Evolutionary conservation across 2,113 vertebrate genomes (phyloP).

Genomic region (Percina caprodes): DNA sequence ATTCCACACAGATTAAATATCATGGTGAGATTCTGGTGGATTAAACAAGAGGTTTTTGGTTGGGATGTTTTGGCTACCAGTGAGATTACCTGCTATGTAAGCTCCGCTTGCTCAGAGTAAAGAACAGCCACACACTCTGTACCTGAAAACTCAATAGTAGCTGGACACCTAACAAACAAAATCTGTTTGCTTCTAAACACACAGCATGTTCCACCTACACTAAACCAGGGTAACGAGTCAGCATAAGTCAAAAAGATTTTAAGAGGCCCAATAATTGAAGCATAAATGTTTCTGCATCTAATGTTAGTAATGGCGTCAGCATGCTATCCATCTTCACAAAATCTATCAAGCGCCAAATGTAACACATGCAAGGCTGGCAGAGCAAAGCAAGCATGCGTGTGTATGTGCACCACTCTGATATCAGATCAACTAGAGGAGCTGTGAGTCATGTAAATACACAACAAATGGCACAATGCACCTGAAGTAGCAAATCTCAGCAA

Average conservation of each 20-base stretch:
- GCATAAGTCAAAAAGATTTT: neutral
- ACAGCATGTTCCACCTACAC: neutral
- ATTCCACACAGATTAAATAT: slow-evolving; percentile 77
- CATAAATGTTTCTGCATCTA: slow-evolving; percentile 29
- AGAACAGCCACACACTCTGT: slow-evolving; percentile 9
- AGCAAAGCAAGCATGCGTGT: slow-evolving; percentile 19
- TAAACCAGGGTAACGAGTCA: neutral
- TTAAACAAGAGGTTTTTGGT: slow-evolving; percentile 64
- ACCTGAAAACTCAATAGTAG: slow-evolving; percentile 20
- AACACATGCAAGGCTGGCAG: slow-evolving; percentile 55
- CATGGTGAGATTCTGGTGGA: slow-evolving; percentile 65
- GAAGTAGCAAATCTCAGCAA: slow-evolving; percentile 26
- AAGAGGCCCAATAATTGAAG: neutral
- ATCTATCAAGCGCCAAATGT: slow-evolving; percentile 45
- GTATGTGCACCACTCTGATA: slow-evolving; percentile 52
- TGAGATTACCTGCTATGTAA: slow-evolving; percentile 74
- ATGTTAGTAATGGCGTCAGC: slow-evolving; percentile 51
- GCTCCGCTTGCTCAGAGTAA: slow-evolving; percentile 32
- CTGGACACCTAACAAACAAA: neutral
- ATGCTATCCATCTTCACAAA: slow-evolving; percentile 28
- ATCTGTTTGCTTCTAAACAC: neutral
- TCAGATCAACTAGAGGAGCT: slow-evolving; percentile 53
- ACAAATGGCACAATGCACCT: slow-evolving; percentile 19
- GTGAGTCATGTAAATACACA: slow-evolving; percentile 60
- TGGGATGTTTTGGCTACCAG: slow-evolving; percentile 80